These are phyloP conservation scores for Zeuzera pyrina DNA, from an alignment of 2,888 invertebrate species.

Conservation along the genomic window DNA sequence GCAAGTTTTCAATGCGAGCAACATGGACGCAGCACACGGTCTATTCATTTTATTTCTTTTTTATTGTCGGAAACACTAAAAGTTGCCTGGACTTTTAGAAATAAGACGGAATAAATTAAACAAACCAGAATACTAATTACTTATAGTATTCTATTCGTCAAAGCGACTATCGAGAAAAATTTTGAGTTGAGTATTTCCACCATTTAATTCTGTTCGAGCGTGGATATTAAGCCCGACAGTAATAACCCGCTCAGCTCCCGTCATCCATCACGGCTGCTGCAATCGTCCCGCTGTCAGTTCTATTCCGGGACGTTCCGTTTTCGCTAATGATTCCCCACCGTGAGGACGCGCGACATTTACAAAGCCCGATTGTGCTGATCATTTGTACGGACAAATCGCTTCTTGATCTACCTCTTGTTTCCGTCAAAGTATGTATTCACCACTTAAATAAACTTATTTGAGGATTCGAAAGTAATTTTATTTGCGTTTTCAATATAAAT, in stretches of 20 bases:
- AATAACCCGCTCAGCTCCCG: constrained; percentile 47
- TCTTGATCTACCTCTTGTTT: too few species aligned
- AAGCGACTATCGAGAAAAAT: background rate
- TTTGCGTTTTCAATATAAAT: too few species aligned
- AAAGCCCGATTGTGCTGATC: constrained; percentile 43
- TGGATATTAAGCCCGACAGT: constrained; percentile 47
- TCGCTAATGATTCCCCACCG: constrained; percentile 61
- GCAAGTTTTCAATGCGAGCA: constrained; percentile 61
- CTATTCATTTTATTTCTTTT: too few species aligned
- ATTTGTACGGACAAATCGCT: constrained; percentile 39
- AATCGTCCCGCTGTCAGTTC: constrained; percentile 67
- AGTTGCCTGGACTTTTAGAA: too few species aligned
- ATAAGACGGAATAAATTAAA: too few species aligned
- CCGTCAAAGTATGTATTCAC: too few species aligned
- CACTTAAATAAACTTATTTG: too few species aligned
- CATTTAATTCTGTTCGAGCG: constrained; percentile 32
- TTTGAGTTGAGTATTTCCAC: constrained; percentile 26
- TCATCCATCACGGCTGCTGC: constrained; percentile 64
- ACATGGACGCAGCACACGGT: constrained; percentile 36
- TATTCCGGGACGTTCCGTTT: constrained; percentile 68
- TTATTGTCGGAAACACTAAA: too few species aligned
- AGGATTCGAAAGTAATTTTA: too few species aligned
- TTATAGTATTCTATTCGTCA: too few species aligned
- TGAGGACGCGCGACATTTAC: constrained; percentile 27
- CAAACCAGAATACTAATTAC: too few species aligned